phyloP scores from a whole-genome alignment of 2,113 vertebrate genomes.

The Pomatostomus ruficeps region DNA sequence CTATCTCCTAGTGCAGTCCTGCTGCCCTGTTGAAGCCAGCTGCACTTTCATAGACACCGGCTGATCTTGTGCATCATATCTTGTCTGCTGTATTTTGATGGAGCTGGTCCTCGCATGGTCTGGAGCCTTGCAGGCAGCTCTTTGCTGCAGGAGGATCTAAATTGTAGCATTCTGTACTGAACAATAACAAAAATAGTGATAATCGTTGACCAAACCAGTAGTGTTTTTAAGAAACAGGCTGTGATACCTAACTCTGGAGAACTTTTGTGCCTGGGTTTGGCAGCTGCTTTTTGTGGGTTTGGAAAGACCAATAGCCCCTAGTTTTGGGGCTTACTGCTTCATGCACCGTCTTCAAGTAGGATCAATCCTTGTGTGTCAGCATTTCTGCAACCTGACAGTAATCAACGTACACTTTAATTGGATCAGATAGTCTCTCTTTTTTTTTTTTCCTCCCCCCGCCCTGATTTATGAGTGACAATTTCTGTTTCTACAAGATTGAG shows the following conservation, averaged over 20 bases:
- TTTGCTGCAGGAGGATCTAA: not conserved
- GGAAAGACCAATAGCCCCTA: not conserved
- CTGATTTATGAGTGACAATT: not conserved
- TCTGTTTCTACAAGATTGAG: not conserved
- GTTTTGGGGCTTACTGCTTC: not conserved
- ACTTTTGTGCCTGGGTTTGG: not conserved
- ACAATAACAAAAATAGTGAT: not conserved
- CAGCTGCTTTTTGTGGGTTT: not conserved
- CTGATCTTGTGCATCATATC: not conserved
- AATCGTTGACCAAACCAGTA: not conserved
- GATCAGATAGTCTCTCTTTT: not conserved
- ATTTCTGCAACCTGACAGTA: not conserved
- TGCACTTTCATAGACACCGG: not conserved
- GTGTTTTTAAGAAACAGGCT: not conserved
- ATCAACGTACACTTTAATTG: conserved; percentile 16
- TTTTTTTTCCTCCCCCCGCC: fast-evolving
- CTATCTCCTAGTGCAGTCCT: not conserved
- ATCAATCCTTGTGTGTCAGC: not conserved
- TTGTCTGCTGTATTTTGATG: not conserved
- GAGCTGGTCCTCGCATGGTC: not conserved
- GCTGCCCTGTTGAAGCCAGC: not conserved
- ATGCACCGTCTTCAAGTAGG: not conserved
- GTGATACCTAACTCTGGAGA: not conserved
- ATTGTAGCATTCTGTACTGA: not conserved
- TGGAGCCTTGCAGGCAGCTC: not conserved